Percentiles rank a stretch among this genome's conserved stretches.
phyloP scores from a whole-genome alignment of 2,113 vertebrate species.

The Cacatua alba region DNA sequence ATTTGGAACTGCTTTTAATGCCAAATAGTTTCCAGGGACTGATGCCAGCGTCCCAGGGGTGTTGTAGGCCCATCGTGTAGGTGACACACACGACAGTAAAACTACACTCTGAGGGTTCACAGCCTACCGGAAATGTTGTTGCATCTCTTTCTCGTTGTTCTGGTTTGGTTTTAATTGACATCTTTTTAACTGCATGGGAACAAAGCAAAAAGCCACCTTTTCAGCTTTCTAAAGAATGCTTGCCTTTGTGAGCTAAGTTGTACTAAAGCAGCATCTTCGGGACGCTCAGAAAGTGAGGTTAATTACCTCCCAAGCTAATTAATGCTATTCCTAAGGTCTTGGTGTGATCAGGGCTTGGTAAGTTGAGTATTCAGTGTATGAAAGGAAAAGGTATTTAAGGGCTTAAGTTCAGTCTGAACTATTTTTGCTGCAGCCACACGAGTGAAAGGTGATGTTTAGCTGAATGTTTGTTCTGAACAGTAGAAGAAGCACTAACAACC shows the following conservation, averaged over 20 bases:
- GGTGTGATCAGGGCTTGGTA: not conserved
- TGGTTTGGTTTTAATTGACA: slow-evolving; percentile 35
- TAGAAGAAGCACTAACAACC: slow-evolving; percentile 37
- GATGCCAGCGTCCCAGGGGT: not conserved
- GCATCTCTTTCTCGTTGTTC: slow-evolving; percentile 28
- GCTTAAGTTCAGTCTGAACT: slow-evolving; percentile 66
- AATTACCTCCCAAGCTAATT: slow-evolving; percentile 30
- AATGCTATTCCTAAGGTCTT: not conserved
- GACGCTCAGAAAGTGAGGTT: not conserved
- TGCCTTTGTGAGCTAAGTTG: slow-evolving; percentile 4
- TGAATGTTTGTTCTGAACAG: not conserved
- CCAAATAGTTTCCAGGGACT: slow-evolving; percentile 53
- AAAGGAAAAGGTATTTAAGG: slow-evolving; percentile 70
- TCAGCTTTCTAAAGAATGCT: slow-evolving; percentile 39
- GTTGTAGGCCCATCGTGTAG: fast-evolving
- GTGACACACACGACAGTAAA: not conserved
- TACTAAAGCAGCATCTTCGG: not conserved
- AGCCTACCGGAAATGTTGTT: not conserved
- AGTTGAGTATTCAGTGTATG: slow-evolving; percentile 4
- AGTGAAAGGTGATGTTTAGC: not conserved
- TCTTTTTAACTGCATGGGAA: slow-evolving; percentile 66
- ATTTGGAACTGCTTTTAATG: slow-evolving; percentile 37
- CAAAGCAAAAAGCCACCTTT: slow-evolving; percentile 28
- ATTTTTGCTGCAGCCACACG: slow-evolving; percentile 35
- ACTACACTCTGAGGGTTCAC: slow-evolving; percentile 4